Evolutionary conservation across 2,888 invertebrate genomes (phyloP), one percentile per base, ranked within the genome.

Genomic region (Podabrus alpinus): DNA sequence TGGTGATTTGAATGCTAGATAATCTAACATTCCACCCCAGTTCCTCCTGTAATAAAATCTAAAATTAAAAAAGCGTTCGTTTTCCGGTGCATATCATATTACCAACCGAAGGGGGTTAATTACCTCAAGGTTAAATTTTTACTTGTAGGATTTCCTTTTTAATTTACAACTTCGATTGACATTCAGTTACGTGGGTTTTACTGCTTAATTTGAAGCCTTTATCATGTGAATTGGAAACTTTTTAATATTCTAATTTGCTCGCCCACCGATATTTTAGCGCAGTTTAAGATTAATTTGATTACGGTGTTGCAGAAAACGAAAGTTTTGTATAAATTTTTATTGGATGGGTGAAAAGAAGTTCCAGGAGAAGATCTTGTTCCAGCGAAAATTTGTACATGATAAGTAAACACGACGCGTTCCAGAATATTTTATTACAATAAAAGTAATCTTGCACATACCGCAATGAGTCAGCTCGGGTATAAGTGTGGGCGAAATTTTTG

Each of bases 1-100:
- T 71, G 69, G 75, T 59, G 73, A 75, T 73, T 69, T 75, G 45
- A 68, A 66, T n/a, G 67, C 11, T 15, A 19, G 75, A 75, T 75
- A 73, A 73, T 9, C 15, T 15, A 24, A 66, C 70, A 61, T 62
- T 62, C 17, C 15, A 21, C 71, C 64, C 71, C 10, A 61, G 16
- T 59, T 59, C 10, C 15, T n/a, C 10, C 16, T 25, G 24, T 21
- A 61, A n/a, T 60, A 45, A 64, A 17, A 64, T 13, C 11, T 13
- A 15, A 29, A 59, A 71, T 71, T 71, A 59, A 60, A 60, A 24
- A 61, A 64, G 19, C 13, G 64, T 45, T 17, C n/a, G 59, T 19
- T 66, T 71, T 71, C 71, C 71, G 71, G 59, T 71, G 16, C 9
- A 16, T 45, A 67, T 67, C 17, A 67, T 10, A 29, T 67, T 10